Evolutionary conservation across 2,888 invertebrate species (phyloP).

Genomic region (Anodontia alba): DNA sequence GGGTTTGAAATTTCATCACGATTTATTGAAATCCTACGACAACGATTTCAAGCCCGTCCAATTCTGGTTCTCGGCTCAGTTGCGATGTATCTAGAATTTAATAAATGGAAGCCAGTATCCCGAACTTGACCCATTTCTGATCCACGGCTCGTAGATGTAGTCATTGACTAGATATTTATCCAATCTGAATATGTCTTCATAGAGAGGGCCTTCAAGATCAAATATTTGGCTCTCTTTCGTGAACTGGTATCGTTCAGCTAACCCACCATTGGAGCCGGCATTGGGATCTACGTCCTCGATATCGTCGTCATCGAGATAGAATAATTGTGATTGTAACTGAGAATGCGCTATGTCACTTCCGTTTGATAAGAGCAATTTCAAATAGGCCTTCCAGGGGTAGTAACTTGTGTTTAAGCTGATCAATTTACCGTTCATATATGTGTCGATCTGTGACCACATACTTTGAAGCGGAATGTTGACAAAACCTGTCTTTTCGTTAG

Average conservation of each 20-base stretch:
- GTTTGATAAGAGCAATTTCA: constrained; percentile 27
- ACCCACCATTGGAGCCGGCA: constrained; percentile 22
- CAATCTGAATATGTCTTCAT: constrained; percentile 38
- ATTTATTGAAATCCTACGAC: background rate
- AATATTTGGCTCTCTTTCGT: constrained; percentile 23
- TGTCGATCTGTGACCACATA: constrained; percentile 43
- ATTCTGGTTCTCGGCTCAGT: background rate
- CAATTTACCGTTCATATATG: constrained; percentile 38
- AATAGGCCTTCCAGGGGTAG: constrained; percentile 42
- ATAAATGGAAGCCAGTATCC: background rate
- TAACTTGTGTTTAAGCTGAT: constrained; percentile 28
- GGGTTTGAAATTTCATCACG: background rate
- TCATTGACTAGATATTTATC: constrained; percentile 45
- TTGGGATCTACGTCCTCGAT: constrained; percentile 19
- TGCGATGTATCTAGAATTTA: background rate
- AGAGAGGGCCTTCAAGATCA: constrained; percentile 32
- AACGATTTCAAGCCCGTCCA: background rate
- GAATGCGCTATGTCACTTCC: constrained; percentile 24
- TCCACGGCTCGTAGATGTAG: constrained; percentile 30
- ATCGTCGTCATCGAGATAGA: constrained; percentile 12
- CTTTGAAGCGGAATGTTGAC: constrained; percentile 34
- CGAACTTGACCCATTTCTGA: constrained; percentile 11
- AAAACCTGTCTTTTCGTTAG: constrained; percentile 26
- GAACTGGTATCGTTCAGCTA: constrained; percentile 25
- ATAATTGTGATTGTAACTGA: constrained; percentile 31